Evolutionary conservation across 2,888 invertebrate genomes (phyloP).

Genomic region (Pristionchus exspectatus): DNA sequence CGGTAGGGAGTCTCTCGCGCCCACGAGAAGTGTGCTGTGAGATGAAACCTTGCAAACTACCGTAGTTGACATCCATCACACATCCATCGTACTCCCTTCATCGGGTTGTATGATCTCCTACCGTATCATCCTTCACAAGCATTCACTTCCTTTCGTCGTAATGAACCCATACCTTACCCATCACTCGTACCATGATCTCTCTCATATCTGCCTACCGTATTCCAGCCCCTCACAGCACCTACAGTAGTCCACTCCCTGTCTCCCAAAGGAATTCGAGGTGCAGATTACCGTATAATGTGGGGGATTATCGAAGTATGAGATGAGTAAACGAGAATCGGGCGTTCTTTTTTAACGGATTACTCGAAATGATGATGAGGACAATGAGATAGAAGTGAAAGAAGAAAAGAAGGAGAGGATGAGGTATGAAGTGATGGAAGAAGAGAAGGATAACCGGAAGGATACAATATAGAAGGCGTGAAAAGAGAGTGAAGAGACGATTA

Average conservation of each 20-base stretch:
- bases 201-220: background rate
- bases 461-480: background rate
- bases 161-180: too few species aligned
- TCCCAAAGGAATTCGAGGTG: background rate
- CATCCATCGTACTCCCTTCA: background rate
- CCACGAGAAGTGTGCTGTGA: background rate
- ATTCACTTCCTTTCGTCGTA: too few species aligned
- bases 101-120: background rate
- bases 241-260: background rate
- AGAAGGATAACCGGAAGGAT: slow-evolving; percentile 29
- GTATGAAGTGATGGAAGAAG: background rate
- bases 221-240: background rate
- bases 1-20: slow-evolving; percentile 5
- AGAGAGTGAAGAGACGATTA: background rate
- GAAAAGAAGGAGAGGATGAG: background rate
- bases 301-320: background rate
- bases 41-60: background rate
- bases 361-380: slow-evolving; percentile 17
- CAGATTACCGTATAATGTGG: background rate
- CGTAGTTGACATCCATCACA: background rate
- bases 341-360: background rate
- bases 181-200: too few species aligned
- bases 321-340: background rate
- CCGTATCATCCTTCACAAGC: background rate
- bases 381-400: slow-evolving; percentile 2